phyloP scores from a whole-genome alignment of 1,140 invertebrate species.

The Neodiprion fabricii region DNA sequence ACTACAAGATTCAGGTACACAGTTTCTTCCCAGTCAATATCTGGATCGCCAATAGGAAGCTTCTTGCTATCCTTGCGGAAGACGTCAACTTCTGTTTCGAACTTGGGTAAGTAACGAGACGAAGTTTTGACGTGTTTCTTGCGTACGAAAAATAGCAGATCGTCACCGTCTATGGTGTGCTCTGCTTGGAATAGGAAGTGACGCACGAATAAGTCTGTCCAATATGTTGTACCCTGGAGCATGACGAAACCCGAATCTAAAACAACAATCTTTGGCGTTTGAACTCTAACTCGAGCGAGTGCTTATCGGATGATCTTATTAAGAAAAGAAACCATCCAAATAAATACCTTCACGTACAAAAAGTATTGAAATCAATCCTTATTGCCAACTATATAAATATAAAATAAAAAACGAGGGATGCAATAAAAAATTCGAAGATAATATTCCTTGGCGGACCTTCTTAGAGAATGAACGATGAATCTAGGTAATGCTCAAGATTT shows the following conservation, averaged over 20 bases:
- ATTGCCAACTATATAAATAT: not conserved
- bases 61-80: slow-evolving; percentile 97
- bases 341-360: not conserved
- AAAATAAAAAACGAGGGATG: not conserved
- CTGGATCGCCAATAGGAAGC: slow-evolving; percentile 91
- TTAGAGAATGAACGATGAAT: not conserved
- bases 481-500: not conserved
- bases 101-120: slow-evolving; percentile 85
- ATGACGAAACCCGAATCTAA: slow-evolving; percentile 89
- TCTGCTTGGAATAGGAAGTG: slow-evolving; percentile 92
- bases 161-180: slow-evolving; percentile 88
- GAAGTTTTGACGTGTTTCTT: slow-evolving; percentile 89
- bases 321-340: slow-evolving; percentile 8
- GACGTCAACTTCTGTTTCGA: slow-evolving; percentile 93
- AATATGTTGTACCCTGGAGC: slow-evolving; percentile 91
- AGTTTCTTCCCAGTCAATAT: slow-evolving; percentile 99
- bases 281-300: not conserved
- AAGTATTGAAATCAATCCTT: not conserved
- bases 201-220: slow-evolving; percentile 94
- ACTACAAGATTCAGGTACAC: slow-evolving; percentile 98
- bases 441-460: not conserved
- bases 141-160: slow-evolving; percentile 94
- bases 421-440: slow-evolving; percentile 9
- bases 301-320: not conserved
- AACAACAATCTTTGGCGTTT: slow-evolving; percentile 37